Base-by-base conservation (phyloP, 1,140 invertebrate genomes). In the Drosophila lacteicornis region DNA sequence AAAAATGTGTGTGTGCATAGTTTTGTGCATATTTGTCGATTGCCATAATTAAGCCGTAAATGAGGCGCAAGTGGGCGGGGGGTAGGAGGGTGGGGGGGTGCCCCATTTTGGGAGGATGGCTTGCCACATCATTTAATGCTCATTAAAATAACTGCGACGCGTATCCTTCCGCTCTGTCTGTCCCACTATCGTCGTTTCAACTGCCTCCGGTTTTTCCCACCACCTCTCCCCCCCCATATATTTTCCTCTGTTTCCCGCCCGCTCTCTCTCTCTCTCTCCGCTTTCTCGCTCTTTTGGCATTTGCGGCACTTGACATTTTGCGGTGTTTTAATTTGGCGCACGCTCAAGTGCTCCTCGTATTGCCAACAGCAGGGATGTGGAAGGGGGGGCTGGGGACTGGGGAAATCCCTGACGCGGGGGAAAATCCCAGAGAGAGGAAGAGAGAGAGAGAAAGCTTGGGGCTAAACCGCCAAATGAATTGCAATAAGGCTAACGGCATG, bases 61-160 rank as follows among this genome's bases (percentile, higher is more conserved):
- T 84, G 84, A 70, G 60, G 78, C 67, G 68, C 42, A 73, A 43
- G 47, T 12, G 19, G 19, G 22, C 3, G 1, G 13, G 2, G 25
- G 12, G 3, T 4, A n/a, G 7, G 47, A 15, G 1, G 17, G 0
- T 2, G 30, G 19, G 17, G 12, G 8, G 13, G 3, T 13, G 17
- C 33, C 33, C 15, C 13, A 9, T 50, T 38, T 46, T 30, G 45
- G 45, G n/a, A 33, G n/a, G 55, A 19, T 25, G 80, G 80, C 77
- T 83, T 87, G 84, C 84, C 84, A 88, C 84, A 87, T 87, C 84
- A 87, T 88, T 87, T 88, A 88, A 83, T 83, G 84, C 84, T 87
- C 84, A 87, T 87, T 87, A 88, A 87, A 87, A 87, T 83, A 87
- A 88, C 86, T 78, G 83, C 84, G 66, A 74, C 55, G 61, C 67